Base-by-base conservation (phyloP, 2,888 invertebrate genomes). In the Chrysolina oricalcia region DNA sequence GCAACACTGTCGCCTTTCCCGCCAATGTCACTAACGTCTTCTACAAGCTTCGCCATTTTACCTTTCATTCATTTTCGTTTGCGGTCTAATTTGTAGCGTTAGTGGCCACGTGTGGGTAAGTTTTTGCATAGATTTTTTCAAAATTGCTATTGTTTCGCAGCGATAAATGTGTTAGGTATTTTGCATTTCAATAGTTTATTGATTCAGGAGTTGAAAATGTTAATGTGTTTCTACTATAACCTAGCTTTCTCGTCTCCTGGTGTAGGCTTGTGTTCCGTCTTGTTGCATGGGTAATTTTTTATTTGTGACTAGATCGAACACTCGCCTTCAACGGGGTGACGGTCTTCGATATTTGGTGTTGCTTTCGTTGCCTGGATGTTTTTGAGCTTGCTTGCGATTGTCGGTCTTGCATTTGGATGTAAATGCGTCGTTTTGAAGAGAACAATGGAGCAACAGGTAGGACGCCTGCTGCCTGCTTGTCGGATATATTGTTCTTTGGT, bases 401-500 rank as follows among this genome's bases (percentile, higher is more conserved):
- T 43, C 27, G 27, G 62, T 19, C 67, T 40, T 21, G 13, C 43
- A 5, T 43, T 43, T 43, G 43, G 43, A 43, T 4, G n/a, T 5
- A 53, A 21, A 53, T 21, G 13, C 53, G 13, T 53, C 53, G 19
- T 10, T 19, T 19, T 17, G 48, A 48, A 53, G 0, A 6, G 53
- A 21, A 35, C 59, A 72, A 59, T 53, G 41, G 64, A 63, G 74
- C 75, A 77, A 79, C 78, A 77, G 78, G 59, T 59, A 59, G 50
- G 50, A 59, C 35, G 59, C 13, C 77, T 74, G 35, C 63, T 63
- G 48, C 46, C 64, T 74, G 76, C 71, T 75, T 74, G 87, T 88
- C 87, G 86, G 85, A 83, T 86, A 85, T 87, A 89, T 88, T 88
- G 87, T 88, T 88, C 89, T 89, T 89, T 89, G 89, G 88, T 89